phyloP scores from a whole-genome alignment of 1,140 invertebrate genomes.

The roundworm (Caenorhabditis elegans) region DNA sequence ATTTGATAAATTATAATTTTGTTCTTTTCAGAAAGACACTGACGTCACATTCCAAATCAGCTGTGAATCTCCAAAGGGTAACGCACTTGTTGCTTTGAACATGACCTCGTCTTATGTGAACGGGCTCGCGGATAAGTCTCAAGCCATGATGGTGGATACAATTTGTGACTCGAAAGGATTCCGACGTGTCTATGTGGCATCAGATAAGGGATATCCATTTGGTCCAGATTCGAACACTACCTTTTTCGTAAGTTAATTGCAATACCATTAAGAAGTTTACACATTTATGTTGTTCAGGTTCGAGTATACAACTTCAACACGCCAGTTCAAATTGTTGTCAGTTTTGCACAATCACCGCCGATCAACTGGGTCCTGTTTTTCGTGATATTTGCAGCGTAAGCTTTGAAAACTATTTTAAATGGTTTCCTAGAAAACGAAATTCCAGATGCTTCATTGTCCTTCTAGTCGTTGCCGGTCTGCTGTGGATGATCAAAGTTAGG shows the following conservation, averaged over 20 bases:
- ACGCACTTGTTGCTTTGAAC: slow-evolving; percentile 31
- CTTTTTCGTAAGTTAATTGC: slow-evolving; percentile 57
- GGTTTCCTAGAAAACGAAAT: neutral
- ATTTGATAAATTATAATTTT: neutral
- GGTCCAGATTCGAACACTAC: slow-evolving; percentile 65
- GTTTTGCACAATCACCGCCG: slow-evolving; percentile 66
- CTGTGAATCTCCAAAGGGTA: slow-evolving; percentile 56
- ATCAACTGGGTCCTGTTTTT: slow-evolving; percentile 67
- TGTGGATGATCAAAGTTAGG: slow-evolving; percentile 64
- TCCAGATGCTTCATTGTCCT: slow-evolving; percentile 66
- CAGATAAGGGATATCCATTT: slow-evolving; percentile 57
- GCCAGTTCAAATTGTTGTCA: slow-evolving; percentile 65
- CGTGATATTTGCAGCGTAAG: slow-evolving; percentile 66
- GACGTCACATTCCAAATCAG: slow-evolving; percentile 64
- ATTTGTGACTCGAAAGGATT: slow-evolving; percentile 56
- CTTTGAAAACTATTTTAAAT: neutral
- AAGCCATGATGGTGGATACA: slow-evolving; percentile 36
- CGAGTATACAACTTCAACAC: slow-evolving; percentile 61
- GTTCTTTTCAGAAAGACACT: slow-evolving; percentile 59
- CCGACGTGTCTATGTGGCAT: slow-evolving; percentile 58
- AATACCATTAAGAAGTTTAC: neutral
- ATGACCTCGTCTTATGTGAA: slow-evolving; percentile 29
- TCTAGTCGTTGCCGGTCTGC: slow-evolving; percentile 61
- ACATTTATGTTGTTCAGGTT: too few relatives aligned
- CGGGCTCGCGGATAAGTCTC: neutral